A percentile compares a stretch with the other conserved stretches of the same genome.
These are phyloP conservation scores for Sparidentex hasta DNA, from an alignment of 2,797 vertebrate genomes.

Conservation along the genomic window DNA sequence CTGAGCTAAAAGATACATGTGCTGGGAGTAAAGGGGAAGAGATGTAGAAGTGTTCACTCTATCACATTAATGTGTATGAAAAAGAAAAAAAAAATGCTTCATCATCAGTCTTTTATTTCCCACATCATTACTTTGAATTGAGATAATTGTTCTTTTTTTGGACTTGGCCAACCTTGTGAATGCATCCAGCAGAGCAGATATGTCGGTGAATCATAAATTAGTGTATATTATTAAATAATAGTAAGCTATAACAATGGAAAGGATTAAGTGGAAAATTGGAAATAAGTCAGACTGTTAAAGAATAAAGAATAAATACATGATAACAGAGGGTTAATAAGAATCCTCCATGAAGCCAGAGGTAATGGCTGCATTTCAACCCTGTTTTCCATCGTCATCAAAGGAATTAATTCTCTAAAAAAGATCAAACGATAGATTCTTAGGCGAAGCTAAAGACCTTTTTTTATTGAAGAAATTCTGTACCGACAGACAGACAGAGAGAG, in stretches of 20 bases:
- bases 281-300: background rate
- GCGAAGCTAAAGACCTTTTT: background rate
- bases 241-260: too few species aligned
- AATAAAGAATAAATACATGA: background rate
- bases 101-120: too few species aligned
- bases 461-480: background rate
- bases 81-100: too few species aligned
- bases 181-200: too few species aligned
- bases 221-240: background rate
- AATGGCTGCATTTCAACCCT: background rate
- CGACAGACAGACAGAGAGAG: background rate
- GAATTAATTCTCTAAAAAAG: constrained; percentile 5
- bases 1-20: background rate
- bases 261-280: background rate
- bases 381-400: background rate
- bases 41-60: background rate
- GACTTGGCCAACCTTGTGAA: background rate
- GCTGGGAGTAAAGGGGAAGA: background rate
- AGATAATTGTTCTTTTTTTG: background rate
- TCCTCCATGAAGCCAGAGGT: background rate
- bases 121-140: background rate
- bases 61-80: background rate
- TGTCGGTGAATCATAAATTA: background rate
- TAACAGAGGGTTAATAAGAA: background rate
- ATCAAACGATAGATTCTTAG: constrained; percentile 3